phyloP scores from a whole-genome alignment of 1,140 invertebrate genomes.

The Campoletis sonorensis region DNA sequence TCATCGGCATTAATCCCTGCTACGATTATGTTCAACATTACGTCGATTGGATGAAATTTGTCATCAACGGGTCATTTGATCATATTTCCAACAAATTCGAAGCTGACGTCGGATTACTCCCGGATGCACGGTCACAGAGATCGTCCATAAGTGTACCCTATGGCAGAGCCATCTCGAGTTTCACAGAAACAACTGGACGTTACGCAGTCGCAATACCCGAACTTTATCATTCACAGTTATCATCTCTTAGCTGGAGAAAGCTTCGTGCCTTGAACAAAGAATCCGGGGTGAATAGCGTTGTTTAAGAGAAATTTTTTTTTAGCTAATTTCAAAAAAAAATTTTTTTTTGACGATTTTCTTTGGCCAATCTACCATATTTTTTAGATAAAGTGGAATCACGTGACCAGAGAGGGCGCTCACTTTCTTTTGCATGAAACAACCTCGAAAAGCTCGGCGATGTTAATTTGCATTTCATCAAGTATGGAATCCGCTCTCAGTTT shows the following conservation, averaged over 20 bases:
- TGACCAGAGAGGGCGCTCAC: slow-evolving; percentile 45
- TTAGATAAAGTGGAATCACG: slow-evolving; percentile 50
- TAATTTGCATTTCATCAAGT: slow-evolving; percentile 27
- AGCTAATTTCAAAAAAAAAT: slow-evolving; percentile 7
- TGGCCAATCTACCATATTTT: background rate
- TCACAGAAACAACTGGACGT: slow-evolving; percentile 52
- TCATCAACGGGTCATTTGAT: slow-evolving; percentile 50
- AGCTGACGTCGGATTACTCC: background rate
- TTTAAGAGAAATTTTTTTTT: background rate
- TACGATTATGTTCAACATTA: slow-evolving; percentile 50
- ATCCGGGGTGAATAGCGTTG: slow-evolving; percentile 43
- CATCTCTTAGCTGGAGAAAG: slow-evolving; percentile 42
- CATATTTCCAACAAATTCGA: slow-evolving; percentile 21
- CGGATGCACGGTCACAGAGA: slow-evolving; percentile 23
- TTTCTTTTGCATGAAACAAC: slow-evolving; percentile 53
- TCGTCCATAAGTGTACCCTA: slow-evolving; percentile 9
- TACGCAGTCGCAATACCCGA: slow-evolving; percentile 44
- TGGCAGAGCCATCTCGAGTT: slow-evolving; percentile 28
- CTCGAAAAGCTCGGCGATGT: slow-evolving; percentile 28
- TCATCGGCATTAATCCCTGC: slow-evolving; percentile 47
- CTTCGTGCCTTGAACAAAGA: slow-evolving; percentile 30
- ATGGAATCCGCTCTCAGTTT: slow-evolving; percentile 40
- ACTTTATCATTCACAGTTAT: slow-evolving; percentile 48
- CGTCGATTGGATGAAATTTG: slow-evolving; percentile 55
- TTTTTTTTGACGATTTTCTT: background rate